Evolutionary conservation across 2,797 vertebrate genomes (phyloP).

Genomic region (Rhynchonycteris naso): DNA sequence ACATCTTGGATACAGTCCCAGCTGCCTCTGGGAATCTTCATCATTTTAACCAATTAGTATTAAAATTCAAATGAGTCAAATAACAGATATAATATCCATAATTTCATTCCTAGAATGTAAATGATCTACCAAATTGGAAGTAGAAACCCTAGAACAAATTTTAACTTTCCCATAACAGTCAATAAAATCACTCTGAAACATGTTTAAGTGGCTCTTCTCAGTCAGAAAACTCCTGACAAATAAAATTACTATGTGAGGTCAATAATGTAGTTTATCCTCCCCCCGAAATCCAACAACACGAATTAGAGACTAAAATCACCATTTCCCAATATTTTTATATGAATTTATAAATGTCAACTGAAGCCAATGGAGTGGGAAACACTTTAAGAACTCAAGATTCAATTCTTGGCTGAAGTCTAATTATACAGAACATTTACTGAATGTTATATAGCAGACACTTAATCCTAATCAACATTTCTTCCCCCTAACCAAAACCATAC

Average conservation of each 20-base stretch:
- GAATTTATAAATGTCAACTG: not conserved
- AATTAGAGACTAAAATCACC: not conserved
- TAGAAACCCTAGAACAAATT: not conserved
- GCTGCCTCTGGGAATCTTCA: not conserved
- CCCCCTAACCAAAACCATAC: not conserved
- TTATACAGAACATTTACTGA: not conserved
- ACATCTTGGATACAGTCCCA: not conserved
- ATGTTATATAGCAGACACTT: not conserved
- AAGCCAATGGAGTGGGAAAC: not conserved
- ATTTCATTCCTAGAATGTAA: not conserved
- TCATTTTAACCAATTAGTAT: not conserved
- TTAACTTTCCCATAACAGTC: not conserved
- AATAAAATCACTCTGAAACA: not conserved
- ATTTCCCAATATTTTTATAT: not conserved
- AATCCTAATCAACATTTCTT: not conserved
- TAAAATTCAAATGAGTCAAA: conserved; percentile 16
- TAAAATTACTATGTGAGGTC: not conserved
- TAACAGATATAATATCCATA: not conserved
- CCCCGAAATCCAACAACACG: not conserved
- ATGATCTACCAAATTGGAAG: not conserved
- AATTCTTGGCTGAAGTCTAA: not conserved
- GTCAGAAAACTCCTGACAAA: not conserved
- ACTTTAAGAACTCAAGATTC: not conserved
- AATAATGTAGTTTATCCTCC: not conserved
- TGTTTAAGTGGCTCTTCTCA: not conserved